These are phyloP conservation scores for Lutjanus campechanus DNA, from an alignment of 2,797 vertebrate genomes.

Conservation along the genomic window DNA sequence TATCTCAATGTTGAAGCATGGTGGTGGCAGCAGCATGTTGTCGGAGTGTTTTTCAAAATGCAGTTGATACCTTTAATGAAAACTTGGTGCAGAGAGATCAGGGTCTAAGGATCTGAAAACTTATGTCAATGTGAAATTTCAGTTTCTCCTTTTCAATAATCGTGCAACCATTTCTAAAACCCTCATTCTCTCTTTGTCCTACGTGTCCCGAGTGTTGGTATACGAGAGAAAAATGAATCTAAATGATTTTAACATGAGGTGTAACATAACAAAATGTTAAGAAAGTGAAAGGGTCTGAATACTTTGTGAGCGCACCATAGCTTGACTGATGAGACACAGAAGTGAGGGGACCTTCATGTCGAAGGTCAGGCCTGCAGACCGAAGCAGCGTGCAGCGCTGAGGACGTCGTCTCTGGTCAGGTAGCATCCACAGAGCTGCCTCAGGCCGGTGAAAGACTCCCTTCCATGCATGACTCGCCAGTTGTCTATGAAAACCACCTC, in stretches of 20 bases:
- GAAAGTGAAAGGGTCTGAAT: background rate
- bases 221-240: background rate
- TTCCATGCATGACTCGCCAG: constrained; percentile 93
- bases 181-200: background rate
- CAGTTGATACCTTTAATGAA: too few species aligned
- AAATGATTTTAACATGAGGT: background rate
- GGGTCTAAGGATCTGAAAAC: background rate
- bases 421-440: constrained; percentile 96
- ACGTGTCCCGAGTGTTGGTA: background rate
- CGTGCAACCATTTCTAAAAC: background rate
- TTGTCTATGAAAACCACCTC: constrained; percentile 95
- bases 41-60: too few species aligned
- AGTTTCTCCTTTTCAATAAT: background rate
- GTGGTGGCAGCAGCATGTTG: background rate
- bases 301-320: background rate
- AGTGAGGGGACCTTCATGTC: constrained; percentile 13
- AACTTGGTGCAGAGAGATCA: too few species aligned
- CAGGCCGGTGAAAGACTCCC: constrained; percentile 93
- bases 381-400: constrained; percentile 90
- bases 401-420: constrained; percentile 92
- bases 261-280: background rate
- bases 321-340: constrained; percentile 5
- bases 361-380: constrained; percentile 87
- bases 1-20: background rate
- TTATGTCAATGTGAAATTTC: background rate